These are phyloP conservation scores for Onychorhynchus coronatus DNA, from an alignment of 2,113 vertebrate species.

Conservation along the genomic window DNA sequence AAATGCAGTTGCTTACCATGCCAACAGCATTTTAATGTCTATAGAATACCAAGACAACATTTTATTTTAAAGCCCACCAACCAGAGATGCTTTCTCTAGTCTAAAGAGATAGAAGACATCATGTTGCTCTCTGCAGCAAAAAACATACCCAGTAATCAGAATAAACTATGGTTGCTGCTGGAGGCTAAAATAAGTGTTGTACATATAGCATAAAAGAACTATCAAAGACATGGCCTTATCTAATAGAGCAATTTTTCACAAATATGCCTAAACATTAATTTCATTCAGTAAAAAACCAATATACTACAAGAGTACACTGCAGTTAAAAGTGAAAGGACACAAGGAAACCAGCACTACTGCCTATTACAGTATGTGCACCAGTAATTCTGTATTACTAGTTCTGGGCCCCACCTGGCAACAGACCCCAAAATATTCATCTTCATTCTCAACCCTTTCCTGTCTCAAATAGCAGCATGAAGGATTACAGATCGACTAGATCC, in stretches of 20 bases:
- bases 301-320: background rate
- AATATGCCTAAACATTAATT: background rate
- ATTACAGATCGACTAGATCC: background rate
- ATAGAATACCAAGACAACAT: background rate
- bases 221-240: background rate
- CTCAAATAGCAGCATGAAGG: background rate
- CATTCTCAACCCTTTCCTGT: background rate
- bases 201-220: background rate
- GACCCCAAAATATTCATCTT: background rate
- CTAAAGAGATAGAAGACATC: background rate
- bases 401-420: background rate
- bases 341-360: background rate
- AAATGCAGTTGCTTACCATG: background rate
- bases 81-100: background rate
- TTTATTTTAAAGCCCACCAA: background rate
- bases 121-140: background rate
- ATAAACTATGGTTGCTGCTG: background rate
- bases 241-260: background rate
- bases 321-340: background rate
- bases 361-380: background rate
- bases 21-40: background rate
- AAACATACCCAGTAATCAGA: background rate
- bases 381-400: background rate
- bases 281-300: background rate
- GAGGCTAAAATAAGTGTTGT: background rate